Conservation (phyloP, 2,888 invertebrate species). For the Mayetiola destructor region DNA sequence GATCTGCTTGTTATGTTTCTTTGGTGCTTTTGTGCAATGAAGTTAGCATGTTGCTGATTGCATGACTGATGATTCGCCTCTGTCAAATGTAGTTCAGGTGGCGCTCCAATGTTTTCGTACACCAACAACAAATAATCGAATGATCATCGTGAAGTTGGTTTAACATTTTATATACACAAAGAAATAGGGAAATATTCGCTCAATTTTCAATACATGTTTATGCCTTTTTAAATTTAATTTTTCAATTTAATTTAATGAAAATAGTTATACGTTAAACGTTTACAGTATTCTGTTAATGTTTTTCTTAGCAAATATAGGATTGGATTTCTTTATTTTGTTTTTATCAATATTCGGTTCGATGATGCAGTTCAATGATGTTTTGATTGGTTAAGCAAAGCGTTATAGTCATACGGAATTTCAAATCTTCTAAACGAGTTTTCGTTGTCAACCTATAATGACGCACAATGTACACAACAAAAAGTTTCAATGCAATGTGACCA, state of each 20-base stretch:
- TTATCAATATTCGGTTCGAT: no score
- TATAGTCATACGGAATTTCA: constrained; percentile 26
- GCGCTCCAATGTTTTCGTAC: not conserved
- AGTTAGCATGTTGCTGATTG: constrained; percentile 5
- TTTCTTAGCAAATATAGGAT: not conserved
- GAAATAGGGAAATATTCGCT: no score
- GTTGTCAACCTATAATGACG: constrained; percentile 28
- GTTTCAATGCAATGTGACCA: constrained; percentile 21
- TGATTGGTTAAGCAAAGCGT: constrained; percentile 5
- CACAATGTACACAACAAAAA: constrained; percentile 27
- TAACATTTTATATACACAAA: no score
- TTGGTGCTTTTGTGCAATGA: not conserved
- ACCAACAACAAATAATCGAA: no score
- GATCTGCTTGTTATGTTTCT: no score
- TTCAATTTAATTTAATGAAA: no score
- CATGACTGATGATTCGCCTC: not conserved
- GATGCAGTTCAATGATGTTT: constrained; percentile 8
- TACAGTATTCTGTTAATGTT: no score
- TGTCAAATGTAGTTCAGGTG: not conserved
- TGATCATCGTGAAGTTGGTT: not conserved
- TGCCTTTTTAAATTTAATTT: no score
- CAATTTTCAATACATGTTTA: no score
- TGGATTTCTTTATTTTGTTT: not conserved
- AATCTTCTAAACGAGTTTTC: constrained; percentile 25
- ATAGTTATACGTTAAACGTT: no score